Evolutionary conservation across 35 echinoderm and acorn worm genomes (phyloP).

Genomic region (Anneissia japonica): DNA sequence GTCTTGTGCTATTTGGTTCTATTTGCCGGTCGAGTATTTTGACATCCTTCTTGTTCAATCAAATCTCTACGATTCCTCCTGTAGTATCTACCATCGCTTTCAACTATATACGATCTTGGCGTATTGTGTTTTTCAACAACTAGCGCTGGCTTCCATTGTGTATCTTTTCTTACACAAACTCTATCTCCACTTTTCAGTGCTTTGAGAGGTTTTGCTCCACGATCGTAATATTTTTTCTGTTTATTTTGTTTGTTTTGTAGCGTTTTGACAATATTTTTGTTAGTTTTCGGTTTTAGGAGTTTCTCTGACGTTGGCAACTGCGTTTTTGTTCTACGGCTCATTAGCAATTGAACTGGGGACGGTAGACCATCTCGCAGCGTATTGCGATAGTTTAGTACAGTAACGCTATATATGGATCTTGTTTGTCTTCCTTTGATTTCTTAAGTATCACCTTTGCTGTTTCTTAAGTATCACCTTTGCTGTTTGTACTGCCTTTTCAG

Average conservation of each 20-base stretch:
- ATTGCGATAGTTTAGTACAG: constrained; percentile 23
- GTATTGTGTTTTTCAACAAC: too few relatives aligned
- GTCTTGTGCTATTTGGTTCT: too few relatives aligned
- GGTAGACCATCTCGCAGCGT: constrained; percentile 5
- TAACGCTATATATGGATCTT: neutral
- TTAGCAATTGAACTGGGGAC: neutral
- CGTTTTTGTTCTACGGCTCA: constrained; percentile 25
- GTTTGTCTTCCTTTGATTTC: neutral
- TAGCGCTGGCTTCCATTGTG: too few relatives aligned
- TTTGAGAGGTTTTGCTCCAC: too few relatives aligned
- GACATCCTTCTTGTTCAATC: too few relatives aligned
- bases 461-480: constrained; percentile 59
- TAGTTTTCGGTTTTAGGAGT: constrained; percentile 1
- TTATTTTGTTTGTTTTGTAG: constrained; percentile 12
- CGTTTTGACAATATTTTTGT: neutral
- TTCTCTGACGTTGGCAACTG: constrained; percentile 17
- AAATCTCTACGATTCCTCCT: too few relatives aligned
- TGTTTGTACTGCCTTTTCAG: constrained; percentile 51
- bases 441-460: constrained; percentile 7
- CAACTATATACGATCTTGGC: too few relatives aligned
- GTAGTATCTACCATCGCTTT: too few relatives aligned
- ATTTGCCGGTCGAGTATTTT: too few relatives aligned
- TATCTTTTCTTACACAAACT: too few relatives aligned
- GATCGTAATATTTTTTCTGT: constrained; percentile 13
- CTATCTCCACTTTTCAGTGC: too few relatives aligned